Evolutionary conservation across 2,113 vertebrate species (phyloP).

Genomic region (Myotis davidii): DNA sequence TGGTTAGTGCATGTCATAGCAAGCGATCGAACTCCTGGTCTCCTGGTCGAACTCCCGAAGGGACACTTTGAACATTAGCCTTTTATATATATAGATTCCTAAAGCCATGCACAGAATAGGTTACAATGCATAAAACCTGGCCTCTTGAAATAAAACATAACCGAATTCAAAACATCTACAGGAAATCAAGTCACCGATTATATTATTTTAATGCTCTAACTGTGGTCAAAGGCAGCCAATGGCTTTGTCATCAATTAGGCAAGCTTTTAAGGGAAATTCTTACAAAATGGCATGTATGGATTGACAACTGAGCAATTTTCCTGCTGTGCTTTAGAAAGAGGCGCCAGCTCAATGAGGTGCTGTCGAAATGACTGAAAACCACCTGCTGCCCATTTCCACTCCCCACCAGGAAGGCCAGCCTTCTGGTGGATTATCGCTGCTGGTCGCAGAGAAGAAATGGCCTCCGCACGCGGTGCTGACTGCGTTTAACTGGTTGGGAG

Average conservation of each 20-base stretch:
- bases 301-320: constrained; percentile 34
- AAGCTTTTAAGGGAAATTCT: constrained; percentile 40
- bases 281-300: background rate
- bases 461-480: background rate
- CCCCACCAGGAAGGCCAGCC: background rate
- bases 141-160: constrained; percentile 12
- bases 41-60: no score
- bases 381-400: background rate
- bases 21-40: no score
- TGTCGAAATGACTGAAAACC: constrained; percentile 42
- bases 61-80: no score
- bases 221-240: background rate
- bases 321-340: constrained; percentile 27
- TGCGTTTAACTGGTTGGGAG: background rate
- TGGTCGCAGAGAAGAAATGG: background rate
- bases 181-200: background rate
- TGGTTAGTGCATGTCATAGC: no score
- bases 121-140: background rate
- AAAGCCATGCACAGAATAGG: background rate
- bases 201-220: background rate
- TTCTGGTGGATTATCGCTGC: background rate
- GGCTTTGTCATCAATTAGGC: constrained; percentile 42
- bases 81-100: background rate
- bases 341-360: background rate
- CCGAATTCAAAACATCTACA: background rate